Percentiles rank a stretch among this genome's conserved stretches.
Evolutionary conservation across 2,797 vertebrate species (phyloP).

Genomic region (Sebastes glaucus): DNA sequence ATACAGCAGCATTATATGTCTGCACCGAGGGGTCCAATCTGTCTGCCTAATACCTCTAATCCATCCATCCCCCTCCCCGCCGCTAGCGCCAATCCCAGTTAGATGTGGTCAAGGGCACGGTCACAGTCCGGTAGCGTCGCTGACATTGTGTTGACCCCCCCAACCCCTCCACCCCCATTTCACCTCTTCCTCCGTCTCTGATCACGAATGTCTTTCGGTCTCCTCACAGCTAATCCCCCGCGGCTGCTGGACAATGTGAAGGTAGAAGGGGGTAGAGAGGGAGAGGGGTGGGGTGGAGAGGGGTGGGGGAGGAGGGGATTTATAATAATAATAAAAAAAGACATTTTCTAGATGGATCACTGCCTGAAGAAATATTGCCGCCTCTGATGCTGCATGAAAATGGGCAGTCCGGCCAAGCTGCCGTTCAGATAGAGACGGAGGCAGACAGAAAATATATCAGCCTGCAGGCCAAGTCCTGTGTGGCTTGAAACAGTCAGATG

Average conservation of each 20-base stretch:
- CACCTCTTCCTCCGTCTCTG: slow-evolving; percentile 1
- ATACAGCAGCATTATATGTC: slow-evolving; percentile 47
- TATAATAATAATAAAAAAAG: slow-evolving; percentile 5
- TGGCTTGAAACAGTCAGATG: slow-evolving; percentile 14
- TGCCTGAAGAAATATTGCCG: slow-evolving; percentile 30
- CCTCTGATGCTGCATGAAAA: slow-evolving; percentile 33
- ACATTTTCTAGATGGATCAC: slow-evolving; percentile 45
- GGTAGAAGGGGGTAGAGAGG: not conserved
- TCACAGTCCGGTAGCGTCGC: slow-evolving; percentile 9
- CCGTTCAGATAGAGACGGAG: not conserved
- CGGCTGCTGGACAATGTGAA: slow-evolving; percentile 39
- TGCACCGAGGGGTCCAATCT: slow-evolving; percentile 45
- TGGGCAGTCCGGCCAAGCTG: slow-evolving; percentile 1
- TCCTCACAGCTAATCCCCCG: slow-evolving; percentile 45
- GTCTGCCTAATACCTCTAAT: slow-evolving; percentile 60
- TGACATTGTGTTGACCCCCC: not conserved
- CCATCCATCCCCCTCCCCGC: slow-evolving; percentile 37
- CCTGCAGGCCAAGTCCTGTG: slow-evolving; percentile 19
- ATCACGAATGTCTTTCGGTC: slow-evolving; percentile 34
- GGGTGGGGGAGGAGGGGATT: not conserved
- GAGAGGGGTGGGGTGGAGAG: not conserved
- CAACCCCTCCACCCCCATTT: not conserved
- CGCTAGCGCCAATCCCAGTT: slow-evolving; percentile 6
- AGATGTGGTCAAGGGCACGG: slow-evolving; percentile 42
- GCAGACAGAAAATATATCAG: slow-evolving; percentile 6